Evolutionary conservation across 2,888 invertebrate genomes (phyloP).

Genomic region (Selenia dentaria): DNA sequence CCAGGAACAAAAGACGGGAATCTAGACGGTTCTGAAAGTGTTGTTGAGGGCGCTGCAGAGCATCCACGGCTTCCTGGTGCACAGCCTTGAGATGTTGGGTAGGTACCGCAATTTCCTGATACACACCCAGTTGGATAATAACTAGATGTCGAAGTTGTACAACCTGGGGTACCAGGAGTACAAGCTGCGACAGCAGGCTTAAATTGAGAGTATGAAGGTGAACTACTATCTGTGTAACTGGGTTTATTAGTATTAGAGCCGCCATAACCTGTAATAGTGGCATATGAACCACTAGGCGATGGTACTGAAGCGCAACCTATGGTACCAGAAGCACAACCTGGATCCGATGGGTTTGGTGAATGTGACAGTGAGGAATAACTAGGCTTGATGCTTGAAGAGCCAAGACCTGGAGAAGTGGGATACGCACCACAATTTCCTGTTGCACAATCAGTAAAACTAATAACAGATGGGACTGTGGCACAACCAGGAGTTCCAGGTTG

Average conservation of each 20-base stretch:
- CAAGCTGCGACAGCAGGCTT: constrained; percentile 8
- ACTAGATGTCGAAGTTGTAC: background rate
- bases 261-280: background rate
- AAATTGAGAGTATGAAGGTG: constrained; percentile 11
- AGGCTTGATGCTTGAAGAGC: background rate
- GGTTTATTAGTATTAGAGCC: constrained; percentile 2
- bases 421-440: background rate
- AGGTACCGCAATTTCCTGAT: constrained; percentile 3
- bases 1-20: background rate
- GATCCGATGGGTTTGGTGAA: constrained; percentile 4
- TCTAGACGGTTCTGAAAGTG: background rate
- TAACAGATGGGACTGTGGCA: background rate
- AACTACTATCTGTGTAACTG: constrained; percentile 2
- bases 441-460: background rate
- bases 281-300: background rate
- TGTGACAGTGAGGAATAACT: constrained; percentile 8
- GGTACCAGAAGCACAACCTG: constrained; percentile 15
- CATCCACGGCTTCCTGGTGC: background rate
- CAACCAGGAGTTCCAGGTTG: constrained; percentile 12
- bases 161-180: background rate
- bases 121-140: background rate
- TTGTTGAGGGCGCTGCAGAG: background rate
- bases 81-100: constrained; percentile 1
- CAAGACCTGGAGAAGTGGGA: background rate
- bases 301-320: constrained; percentile 1